Conservation (phyloP, 2,888 invertebrate species). For the Shargacucullia verbasci region DNA sequence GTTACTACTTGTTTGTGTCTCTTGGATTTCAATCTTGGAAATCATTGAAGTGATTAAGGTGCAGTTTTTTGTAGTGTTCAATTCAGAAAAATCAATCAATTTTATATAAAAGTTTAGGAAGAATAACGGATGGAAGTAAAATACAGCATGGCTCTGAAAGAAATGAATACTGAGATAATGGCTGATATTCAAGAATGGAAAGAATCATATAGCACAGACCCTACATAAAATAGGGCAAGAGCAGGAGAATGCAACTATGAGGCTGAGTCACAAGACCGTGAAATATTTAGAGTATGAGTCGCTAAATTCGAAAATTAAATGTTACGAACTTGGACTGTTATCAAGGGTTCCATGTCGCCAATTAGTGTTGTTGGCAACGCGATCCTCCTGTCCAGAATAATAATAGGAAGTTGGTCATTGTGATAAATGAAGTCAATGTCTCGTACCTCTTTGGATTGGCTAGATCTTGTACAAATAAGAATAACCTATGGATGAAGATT, state of each 20-base stretch:
- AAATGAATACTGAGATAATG: no score
- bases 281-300: slow-evolving; percentile 24
- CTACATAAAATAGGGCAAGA: no score
- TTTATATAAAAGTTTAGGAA: no score
- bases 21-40: slow-evolving; percentile 30
- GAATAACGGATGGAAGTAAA: no score
- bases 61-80: slow-evolving; percentile 24
- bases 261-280: slow-evolving; percentile 1
- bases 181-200: no score
- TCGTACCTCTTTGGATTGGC: slow-evolving; percentile 18
- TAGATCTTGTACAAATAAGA: background rate
- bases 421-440: slow-evolving; percentile 42
- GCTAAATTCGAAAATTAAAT: slow-evolving; percentile 18
- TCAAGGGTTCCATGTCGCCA: slow-evolving; percentile 41
- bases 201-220: no score
- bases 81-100: slow-evolving; percentile 5
- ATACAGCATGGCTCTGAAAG: no score
- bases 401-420: slow-evolving; percentile 35
- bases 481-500: no score
- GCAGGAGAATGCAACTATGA: background rate
- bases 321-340: slow-evolving; percentile 36
- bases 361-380: slow-evolving; percentile 41
- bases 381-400: slow-evolving; percentile 26
- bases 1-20: slow-evolving; percentile 15
- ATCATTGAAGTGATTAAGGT: slow-evolving; percentile 40